Evolutionary conservation across 1,140 invertebrate species (phyloP).

Genomic region (Tetramorium alpestre): DNA sequence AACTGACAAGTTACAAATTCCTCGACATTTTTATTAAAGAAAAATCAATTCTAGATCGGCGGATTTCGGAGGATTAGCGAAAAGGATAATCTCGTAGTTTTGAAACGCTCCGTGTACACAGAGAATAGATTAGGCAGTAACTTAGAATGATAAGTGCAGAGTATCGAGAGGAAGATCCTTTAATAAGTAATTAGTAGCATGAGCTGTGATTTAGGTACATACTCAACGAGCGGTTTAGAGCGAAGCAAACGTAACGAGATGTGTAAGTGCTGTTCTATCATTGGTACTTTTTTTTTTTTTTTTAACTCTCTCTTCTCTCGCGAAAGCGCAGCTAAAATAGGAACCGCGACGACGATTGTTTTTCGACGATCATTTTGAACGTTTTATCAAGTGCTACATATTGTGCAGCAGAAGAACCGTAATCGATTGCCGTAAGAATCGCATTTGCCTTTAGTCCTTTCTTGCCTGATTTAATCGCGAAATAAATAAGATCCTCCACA

Average conservation of each 20-base stretch:
- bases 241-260: slow-evolving; percentile 43
- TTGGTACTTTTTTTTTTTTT: slow-evolving; percentile 28
- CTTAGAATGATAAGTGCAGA: slow-evolving; percentile 68
- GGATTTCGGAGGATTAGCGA: background rate
- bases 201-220: slow-evolving; percentile 86
- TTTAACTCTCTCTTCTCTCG: background rate
- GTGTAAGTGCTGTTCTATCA: slow-evolving; percentile 36
- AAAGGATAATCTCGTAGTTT: background rate
- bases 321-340: slow-evolving; percentile 9
- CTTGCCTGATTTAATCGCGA: background rate
- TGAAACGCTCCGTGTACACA: slow-evolving; percentile 19
- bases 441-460: background rate
- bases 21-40: background rate
- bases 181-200: slow-evolving; percentile 85
- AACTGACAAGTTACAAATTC: background rate
- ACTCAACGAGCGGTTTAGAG: slow-evolving; percentile 80
- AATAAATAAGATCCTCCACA: background rate
- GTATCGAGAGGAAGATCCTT: slow-evolving; percentile 70
- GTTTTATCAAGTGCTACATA: background rate
- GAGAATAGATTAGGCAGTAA: slow-evolving; percentile 61
- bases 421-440: slow-evolving; percentile 23
- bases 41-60: background rate
- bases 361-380: background rate
- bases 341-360: slow-evolving; percentile 1
- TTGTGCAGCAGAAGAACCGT: background rate